These are phyloP conservation scores for Caenorhabditis angaria DNA, from an alignment of 2,888 invertebrate genomes.

Conservation along the genomic window DNA sequence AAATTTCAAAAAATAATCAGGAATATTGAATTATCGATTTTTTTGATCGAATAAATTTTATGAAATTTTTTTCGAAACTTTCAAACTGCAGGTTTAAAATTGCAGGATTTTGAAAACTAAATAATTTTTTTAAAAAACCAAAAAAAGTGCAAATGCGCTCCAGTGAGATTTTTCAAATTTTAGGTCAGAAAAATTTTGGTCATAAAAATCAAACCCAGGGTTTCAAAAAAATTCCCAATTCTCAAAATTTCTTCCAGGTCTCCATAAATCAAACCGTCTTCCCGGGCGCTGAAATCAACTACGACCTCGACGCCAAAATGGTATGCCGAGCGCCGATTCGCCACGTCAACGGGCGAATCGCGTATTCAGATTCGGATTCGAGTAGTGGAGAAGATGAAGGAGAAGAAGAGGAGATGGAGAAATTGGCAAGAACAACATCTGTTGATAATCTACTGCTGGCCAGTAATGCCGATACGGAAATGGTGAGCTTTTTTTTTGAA, in stretches of 20 bases:
- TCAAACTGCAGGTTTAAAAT: too few relatives aligned
- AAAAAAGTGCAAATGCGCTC: slow-evolving; percentile 18
- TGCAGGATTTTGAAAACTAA: too few relatives aligned
- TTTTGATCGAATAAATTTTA: too few relatives aligned
- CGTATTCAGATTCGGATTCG: background rate
- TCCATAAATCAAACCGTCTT: slow-evolving; percentile 58
- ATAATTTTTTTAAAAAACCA: too few relatives aligned
- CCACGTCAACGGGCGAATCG: background rate
- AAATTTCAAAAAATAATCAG: too few relatives aligned
- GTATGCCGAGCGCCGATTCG: slow-evolving; percentile 19
- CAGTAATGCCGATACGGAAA: background rate
- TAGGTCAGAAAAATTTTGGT: slow-evolving; percentile 24
- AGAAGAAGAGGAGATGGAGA: background rate
- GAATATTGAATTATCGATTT: too few relatives aligned
- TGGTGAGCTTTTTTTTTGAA: background rate
- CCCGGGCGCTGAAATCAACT: slow-evolving; percentile 60
- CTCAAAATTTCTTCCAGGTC: slow-evolving; percentile 45
- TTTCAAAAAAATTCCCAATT: too few relatives aligned
- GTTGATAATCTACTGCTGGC: slow-evolving; percentile 10
- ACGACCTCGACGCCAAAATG: slow-evolving; percentile 47
- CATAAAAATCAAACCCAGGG: too few relatives aligned
- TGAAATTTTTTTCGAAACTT: too few relatives aligned
- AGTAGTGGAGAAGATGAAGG: background rate
- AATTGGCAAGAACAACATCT: slow-evolving; percentile 16
- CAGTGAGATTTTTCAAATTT: slow-evolving; percentile 15